A percentile compares a stretch with the other conserved stretches of the same genome.
Conservation (phyloP, 2,113 vertebrate genomes). For the Pipa parva region DNA sequence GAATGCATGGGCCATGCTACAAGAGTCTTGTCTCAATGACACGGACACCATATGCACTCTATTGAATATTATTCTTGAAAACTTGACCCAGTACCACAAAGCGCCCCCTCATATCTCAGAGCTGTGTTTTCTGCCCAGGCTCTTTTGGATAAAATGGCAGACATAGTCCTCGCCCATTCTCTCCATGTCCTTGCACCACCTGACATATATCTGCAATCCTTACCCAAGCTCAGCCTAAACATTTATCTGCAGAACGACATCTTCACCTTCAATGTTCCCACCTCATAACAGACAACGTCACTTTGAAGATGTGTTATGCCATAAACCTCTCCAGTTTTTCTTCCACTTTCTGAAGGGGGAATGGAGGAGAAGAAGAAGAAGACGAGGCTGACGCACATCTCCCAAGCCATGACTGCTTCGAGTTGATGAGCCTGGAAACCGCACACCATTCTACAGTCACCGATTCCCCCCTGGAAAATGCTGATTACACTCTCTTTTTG, state of each 20-base stretch:
- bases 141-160: neutral
- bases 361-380: neutral
- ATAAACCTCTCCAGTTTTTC: neutral
- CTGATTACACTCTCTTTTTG: neutral
- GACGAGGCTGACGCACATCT: neutral
- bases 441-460: neutral
- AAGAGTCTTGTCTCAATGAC: neutral
- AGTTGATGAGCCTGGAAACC: neutral
- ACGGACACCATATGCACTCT: neutral
- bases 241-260: neutral
- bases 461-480: neutral
- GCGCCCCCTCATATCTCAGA: neutral
- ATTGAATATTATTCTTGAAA: neutral
- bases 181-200: neutral
- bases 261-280: neutral
- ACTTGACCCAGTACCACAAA: neutral
- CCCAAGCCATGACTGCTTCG: neutral
- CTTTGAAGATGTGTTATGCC: too few species aligned
- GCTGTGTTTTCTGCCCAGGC: neutral
- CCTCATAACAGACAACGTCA: neutral
- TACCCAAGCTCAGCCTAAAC: neutral
- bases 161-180: neutral
- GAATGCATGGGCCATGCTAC: neutral
- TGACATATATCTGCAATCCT: slow-evolving; percentile 1
- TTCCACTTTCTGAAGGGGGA: too few species aligned